Conservation (phyloP, 1,140 invertebrate genomes). For the Pseudachorutes palmiensis region DNA sequence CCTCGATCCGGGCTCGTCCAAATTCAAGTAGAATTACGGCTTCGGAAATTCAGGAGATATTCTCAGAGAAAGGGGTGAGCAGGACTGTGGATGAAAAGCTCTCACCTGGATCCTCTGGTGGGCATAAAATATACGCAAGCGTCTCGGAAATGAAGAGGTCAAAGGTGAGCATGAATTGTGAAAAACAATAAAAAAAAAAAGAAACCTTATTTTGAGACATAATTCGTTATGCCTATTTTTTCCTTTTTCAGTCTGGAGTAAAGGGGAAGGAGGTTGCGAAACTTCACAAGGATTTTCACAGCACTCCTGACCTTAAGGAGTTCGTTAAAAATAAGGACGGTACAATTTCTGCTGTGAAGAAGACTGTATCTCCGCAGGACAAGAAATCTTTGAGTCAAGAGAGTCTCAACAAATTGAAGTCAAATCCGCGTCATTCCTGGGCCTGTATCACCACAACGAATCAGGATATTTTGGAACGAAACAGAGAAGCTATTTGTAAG, state of each 20-base stretch:
- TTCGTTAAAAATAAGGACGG: conserved; percentile 8
- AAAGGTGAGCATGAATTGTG: conserved; percentile 49
- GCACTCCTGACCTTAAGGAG: conserved; percentile 65
- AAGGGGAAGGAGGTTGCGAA: conserved; percentile 35
- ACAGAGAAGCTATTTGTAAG: no score
- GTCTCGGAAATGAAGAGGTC: conserved; percentile 89
- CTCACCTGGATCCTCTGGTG: no score
- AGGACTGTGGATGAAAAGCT: conserved; percentile 25
- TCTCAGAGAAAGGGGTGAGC: conserved; percentile 60
- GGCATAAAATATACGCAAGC: conserved; percentile 75
- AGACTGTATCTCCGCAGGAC: conserved; percentile 27
- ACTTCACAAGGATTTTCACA: conserved; percentile 76
- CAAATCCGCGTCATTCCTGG: conserved; percentile 41
- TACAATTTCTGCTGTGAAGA: conserved; percentile 22
- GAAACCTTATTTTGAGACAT: no score
- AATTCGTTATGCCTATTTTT: background rate
- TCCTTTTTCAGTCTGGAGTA: conserved; percentile 25
- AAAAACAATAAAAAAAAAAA: no score
- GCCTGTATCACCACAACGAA: conserved; percentile 39
- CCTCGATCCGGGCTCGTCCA: conserved; percentile 72
- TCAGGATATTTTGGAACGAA: no score
- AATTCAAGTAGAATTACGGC: conserved; percentile 77
- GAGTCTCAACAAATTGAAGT: conserved; percentile 40
- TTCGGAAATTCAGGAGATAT: conserved; percentile 80
- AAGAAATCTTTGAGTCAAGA: conserved; percentile 43